Evolutionary conservation across 2,797 vertebrate genomes (phyloP).

Genomic region (Syncerus caffer): DNA sequence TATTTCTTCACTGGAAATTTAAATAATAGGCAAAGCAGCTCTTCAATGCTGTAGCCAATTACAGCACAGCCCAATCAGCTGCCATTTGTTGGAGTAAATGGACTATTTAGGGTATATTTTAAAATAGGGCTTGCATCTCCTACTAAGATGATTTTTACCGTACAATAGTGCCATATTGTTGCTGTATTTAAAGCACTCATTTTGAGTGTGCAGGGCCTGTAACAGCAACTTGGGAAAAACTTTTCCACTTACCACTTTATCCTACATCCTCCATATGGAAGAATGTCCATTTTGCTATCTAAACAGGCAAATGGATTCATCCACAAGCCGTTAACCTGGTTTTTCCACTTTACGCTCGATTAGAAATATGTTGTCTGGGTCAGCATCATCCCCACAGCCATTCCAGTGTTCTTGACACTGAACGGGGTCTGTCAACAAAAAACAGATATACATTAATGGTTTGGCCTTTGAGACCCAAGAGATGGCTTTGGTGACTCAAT

Average conservation of each 20-base stretch:
- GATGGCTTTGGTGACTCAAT: not conserved
- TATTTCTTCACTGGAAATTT: slow-evolving; percentile 74
- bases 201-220: slow-evolving; percentile 55
- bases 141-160: slow-evolving; percentile 68
- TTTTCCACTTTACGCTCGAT: not conserved
- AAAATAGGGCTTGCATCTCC: slow-evolving; percentile 70
- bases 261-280: slow-evolving; percentile 25
- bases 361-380: not conserved
- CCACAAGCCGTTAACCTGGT: not conserved
- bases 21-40: slow-evolving; percentile 74
- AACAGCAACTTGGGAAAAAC: slow-evolving; percentile 61
- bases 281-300: not conserved
- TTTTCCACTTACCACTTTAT: slow-evolving; percentile 61
- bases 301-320: not conserved
- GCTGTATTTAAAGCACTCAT: slow-evolving; percentile 73
- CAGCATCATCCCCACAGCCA: not conserved
- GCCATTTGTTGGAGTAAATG: slow-evolving; percentile 76
- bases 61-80: slow-evolving; percentile 76
- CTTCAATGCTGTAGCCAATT: slow-evolving; percentile 72
- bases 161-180: slow-evolving; percentile 72
- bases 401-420: not conserved
- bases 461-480: not conserved
- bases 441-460: not conserved
- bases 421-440: not conserved
- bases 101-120: slow-evolving; percentile 74